phyloP scores from a whole-genome alignment of 2,797 vertebrate species.

The Anableps anableps region DNA sequence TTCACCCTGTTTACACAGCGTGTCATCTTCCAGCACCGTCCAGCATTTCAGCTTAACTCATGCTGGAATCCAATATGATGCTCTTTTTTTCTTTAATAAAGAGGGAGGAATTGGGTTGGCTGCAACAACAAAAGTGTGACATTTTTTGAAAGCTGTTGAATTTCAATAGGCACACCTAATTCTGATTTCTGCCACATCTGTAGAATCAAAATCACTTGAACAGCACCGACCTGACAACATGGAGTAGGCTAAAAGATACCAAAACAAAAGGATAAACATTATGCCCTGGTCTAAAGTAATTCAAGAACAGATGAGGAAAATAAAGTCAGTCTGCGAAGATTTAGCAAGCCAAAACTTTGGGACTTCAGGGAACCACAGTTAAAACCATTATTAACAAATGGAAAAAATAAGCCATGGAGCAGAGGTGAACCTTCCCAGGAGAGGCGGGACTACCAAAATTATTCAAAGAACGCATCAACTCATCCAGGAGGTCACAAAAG shows the following conservation, averaged over 20 bases:
- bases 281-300: too few relatives aligned
- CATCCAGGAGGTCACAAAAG: too few relatives aligned
- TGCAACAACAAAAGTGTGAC: slow-evolving; percentile 20
- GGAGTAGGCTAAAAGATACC: background rate
- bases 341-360: background rate
- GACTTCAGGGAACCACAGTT: too few relatives aligned
- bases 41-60: slow-evolving; percentile 58
- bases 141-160: background rate
- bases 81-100: slow-evolving; percentile 44
- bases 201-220: background rate
- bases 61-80: slow-evolving; percentile 61
- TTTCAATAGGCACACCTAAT: background rate
- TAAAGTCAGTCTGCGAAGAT: background rate
- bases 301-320: background rate
- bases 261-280: background rate
- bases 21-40: slow-evolving; percentile 40
- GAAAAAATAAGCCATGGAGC: too few relatives aligned
- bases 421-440: too few relatives aligned
- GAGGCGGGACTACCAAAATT: too few relatives aligned
- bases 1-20: slow-evolving; percentile 35
- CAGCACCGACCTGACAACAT: background rate
- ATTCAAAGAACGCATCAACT: too few relatives aligned
- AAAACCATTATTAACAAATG: too few relatives aligned
- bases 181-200: background rate
- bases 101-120: slow-evolving; percentile 19